Evolutionary conservation across 2,888 invertebrate genomes (phyloP), one percentile per base, ranked within the genome.

Genomic region (Drosophila buzzatii): DNA sequence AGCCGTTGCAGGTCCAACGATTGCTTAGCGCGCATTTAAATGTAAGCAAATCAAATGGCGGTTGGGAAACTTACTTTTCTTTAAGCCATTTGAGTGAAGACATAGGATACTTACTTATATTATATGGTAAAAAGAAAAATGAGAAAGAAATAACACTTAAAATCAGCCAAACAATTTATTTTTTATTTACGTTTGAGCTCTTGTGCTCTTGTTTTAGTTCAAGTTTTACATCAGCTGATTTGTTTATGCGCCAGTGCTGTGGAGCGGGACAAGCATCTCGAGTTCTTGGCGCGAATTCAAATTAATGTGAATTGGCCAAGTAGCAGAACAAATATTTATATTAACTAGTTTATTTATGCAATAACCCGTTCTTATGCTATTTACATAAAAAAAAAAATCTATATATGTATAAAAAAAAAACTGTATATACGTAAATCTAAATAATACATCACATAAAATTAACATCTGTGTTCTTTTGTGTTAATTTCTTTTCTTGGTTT

Each of bases 371-470:
- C 52, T 55, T 58, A 62, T 51, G 12, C 27, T 55, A 52, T 35
- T 37, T 41, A 58, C 27, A 41, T 61, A 73, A 23, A 16, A 42
- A 47, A 84, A 83, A 66, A 74, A 66, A 60, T 27, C 27, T 27
- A 27, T 27, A 27, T 27, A 27, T 27, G 56, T 16, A 31, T 41
- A 55, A 44, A 42, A 63, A 56, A 61, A 61, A 69, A 70, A 42
- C 16, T 35, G 31, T 45, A 4, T 47, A 23, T 27, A 16, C 51
- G 51, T 67, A 70, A 35, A 35, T 27, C 56, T 80, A 84, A 63
- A 27, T 42, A 53, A 23, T 68, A 70, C 71, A 89, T 87, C 85
- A 86, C 89, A 87, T 73, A 64, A 52, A 77, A 76, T 72, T 73
- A 64, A 64, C 70, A 56, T 60, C 53, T 42, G 52, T 49, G 35